These are phyloP conservation scores for Stratiomys singularior DNA, from an alignment of 2,888 invertebrate species.

Conservation along the genomic window DNA sequence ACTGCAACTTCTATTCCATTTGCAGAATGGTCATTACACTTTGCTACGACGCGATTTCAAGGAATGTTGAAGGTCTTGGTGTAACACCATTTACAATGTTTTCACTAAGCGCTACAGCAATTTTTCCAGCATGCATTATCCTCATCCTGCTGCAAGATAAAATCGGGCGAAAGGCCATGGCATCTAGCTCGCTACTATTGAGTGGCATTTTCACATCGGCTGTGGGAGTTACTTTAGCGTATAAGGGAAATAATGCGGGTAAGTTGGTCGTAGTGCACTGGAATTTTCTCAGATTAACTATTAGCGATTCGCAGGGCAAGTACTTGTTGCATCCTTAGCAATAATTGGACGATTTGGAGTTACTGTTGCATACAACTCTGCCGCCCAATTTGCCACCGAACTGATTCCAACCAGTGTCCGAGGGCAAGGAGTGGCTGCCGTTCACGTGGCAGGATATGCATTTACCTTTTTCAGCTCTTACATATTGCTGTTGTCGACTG, in stretches of 20 bases:
- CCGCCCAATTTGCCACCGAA: constrained; percentile 70
- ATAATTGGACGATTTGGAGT: constrained; percentile 67
- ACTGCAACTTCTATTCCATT: not conserved
- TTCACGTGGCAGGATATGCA: constrained; percentile 69
- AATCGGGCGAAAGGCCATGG: constrained; percentile 64
- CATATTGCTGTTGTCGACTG: constrained; percentile 66
- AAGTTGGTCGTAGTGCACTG: not conserved
- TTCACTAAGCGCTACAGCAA: constrained; percentile 65
- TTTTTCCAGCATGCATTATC: constrained; percentile 64
- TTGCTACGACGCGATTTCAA: constrained; percentile 67
- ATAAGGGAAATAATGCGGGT: constrained; percentile 42
- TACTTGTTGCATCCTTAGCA: constrained; percentile 61
- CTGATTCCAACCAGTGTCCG: constrained; percentile 69
- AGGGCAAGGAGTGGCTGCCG: constrained; percentile 69
- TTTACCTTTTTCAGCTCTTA: constrained; percentile 71
- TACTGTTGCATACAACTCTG: constrained; percentile 69
- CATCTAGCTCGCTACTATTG: constrained; percentile 64
- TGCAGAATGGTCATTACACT: constrained; percentile 67
- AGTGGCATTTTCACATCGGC: constrained; percentile 65
- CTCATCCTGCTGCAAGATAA: constrained; percentile 51
- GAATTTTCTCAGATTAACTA: not conserved
- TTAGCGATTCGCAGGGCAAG: constrained; percentile 54
- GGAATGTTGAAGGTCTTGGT: constrained; percentile 66
- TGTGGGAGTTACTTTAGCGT: constrained; percentile 61
- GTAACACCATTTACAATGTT: constrained; percentile 66